Base-by-base conservation (phyloP, 2,888 invertebrate species). In the Drosophila longiperda region DNA sequence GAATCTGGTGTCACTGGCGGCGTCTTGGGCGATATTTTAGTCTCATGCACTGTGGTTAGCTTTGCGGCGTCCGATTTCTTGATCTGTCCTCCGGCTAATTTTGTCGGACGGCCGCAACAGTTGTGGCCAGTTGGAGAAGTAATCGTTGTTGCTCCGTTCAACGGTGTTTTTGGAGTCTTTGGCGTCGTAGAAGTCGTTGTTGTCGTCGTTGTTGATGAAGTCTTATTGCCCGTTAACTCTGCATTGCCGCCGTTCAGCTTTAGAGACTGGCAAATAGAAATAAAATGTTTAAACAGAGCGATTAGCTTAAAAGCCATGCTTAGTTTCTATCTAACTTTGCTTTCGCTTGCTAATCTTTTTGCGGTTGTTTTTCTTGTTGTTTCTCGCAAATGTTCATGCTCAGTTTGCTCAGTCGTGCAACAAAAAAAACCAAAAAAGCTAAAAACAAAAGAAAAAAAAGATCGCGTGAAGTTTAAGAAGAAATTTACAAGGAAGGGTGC, bases 1-100 rank as follows among this genome's bases (percentile, higher is more conserved):
- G 95, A 94, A 89, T 95, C 95, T 23, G 94, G 95, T 67, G 95
- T 95, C 73, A 94, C 95, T 79, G 95, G 95, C 77, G 94, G 95
- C 75, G 95, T 95, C 86, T 94, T 94, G 50, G 95, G 95, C 58
- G 93, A 92, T 49, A 89, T 74, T 72, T 92, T 93, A 0, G 87
- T 78, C 79, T 91, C 92, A 45, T 80, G 91, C 57, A 91, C 83
- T 15, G 89, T 89, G 26, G 91, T 83, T 23, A 91, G 57, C 34
- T 89, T 90, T 15, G 42, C 45, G n/a, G 59, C 33, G 58, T 66
- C 61, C 42, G 52, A 26, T 36, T 42, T 42, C 49, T 33, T 32
- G 1, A 26, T 36, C 11, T 34, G 8, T 20, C 40, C 32, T 7
- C 73, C 17, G 7, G 36, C 3, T 7, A 26, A 34, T 12, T 54